phyloP scores from a whole-genome alignment of 2,797 vertebrate species.

The Anabas testudineus region DNA sequence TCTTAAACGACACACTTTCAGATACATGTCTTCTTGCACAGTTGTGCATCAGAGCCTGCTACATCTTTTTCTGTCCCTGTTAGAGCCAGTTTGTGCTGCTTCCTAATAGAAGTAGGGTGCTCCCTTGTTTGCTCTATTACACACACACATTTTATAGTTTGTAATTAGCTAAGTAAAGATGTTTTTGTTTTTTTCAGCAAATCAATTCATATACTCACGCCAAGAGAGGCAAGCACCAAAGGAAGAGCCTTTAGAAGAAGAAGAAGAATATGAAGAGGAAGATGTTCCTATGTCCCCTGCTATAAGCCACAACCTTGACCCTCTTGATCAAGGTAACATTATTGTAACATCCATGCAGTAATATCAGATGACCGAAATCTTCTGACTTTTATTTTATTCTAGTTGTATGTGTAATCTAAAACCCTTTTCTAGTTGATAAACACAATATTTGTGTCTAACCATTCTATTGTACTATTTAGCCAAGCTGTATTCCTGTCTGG shows the following conservation, averaged over 20 bases:
- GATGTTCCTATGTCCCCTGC: conserved; percentile 77
- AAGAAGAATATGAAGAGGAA: conserved; percentile 87
- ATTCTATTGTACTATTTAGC: conserved; percentile 79
- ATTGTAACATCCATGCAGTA: background rate
- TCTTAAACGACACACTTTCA: too few species aligned
- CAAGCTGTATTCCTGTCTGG: conserved; percentile 94
- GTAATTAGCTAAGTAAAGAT: background rate
- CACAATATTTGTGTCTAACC: background rate
- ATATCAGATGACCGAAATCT: background rate
- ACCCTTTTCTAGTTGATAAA: conserved; percentile 87
- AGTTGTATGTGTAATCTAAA: conserved; percentile 76
- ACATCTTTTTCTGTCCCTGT: too few species aligned
- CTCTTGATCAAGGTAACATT: conserved; percentile 90
- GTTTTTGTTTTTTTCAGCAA: conserved; percentile 83
- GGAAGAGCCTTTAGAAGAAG: conserved; percentile 90
- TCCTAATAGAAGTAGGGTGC: too few species aligned
- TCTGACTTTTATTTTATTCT: background rate
- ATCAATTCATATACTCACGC: conserved; percentile 97
- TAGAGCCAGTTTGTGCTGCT: too few species aligned
- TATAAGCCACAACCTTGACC: conserved; percentile 81
- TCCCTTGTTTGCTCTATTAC: too few species aligned
- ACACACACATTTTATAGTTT: background rate
- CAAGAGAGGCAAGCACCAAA: conserved; percentile 86
- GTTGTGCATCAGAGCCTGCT: too few species aligned
- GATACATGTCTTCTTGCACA: too few species aligned